phyloP scores from a whole-genome alignment of 2,113 vertebrate genomes.

The Sialia sialis region DNA sequence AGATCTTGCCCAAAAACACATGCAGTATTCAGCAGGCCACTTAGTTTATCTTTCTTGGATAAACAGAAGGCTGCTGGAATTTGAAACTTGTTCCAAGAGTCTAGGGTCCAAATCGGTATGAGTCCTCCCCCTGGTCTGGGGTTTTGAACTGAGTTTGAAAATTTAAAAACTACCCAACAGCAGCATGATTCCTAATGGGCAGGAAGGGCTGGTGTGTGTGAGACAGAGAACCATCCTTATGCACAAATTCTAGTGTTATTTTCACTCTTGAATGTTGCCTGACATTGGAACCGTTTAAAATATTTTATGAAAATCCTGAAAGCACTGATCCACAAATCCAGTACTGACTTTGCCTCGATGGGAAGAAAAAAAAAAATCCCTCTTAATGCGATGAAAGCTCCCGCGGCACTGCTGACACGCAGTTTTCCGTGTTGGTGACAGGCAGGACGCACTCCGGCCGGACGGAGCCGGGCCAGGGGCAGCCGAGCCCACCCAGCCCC shows the following conservation, averaged over 20 bases:
- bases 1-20: neutral
- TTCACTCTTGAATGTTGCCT: neutral
- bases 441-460: neutral
- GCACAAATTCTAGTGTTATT: neutral
- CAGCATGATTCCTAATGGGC: neutral
- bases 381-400: neutral
- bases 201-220: neutral
- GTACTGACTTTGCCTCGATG: neutral
- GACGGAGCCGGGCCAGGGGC: neutral
- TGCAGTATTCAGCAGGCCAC: neutral
- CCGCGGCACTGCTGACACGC: neutral
- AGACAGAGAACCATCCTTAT: fast-evolving
- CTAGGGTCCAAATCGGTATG: neutral
- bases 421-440: fast-evolving
- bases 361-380: neutral
- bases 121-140: neutral
- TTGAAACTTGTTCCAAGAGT: constrained; percentile 54
- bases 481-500: neutral
- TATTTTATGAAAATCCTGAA: neutral
- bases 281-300: neutral
- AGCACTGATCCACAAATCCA: neutral
- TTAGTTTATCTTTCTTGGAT: constrained; percentile 53
- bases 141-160: neutral
- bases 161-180: neutral
- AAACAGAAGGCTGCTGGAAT: constrained; percentile 54